Conservation (phyloP, 2,888 invertebrate species). For the Noctua comes region DNA sequence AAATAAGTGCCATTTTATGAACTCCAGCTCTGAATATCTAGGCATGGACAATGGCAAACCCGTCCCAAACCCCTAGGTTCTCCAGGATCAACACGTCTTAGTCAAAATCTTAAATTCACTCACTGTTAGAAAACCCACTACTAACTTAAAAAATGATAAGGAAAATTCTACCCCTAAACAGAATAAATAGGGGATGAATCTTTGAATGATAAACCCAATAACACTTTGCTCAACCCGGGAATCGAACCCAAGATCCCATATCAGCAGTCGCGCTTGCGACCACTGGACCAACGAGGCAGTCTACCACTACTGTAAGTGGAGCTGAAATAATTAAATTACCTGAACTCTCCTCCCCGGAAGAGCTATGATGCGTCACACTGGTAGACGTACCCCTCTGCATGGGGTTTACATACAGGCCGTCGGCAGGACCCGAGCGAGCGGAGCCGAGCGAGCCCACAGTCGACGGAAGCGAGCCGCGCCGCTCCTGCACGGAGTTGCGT, state of each 20-base stretch:
- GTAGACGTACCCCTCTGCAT: conserved; percentile 90
- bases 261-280: no score
- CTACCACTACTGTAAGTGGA: not conserved
- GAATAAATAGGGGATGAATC: not conserved
- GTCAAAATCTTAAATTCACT: no score
- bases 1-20: not conserved
- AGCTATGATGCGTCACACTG: conserved; percentile 80
- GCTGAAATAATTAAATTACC: conserved; percentile 69
- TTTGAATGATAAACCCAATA: no score
- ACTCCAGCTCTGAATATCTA: not conserved
- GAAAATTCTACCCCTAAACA: not conserved
- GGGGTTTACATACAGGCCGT: conserved; percentile 96
- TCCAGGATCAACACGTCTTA: no score
- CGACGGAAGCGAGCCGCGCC: conserved; percentile 83
- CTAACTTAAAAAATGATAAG: not conserved
- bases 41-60: no score
- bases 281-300: no score
- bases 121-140: no score
- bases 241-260: no score
- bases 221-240: no score
- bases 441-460: conserved; percentile 84
- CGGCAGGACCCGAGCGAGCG: conserved; percentile 90
- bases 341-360: conserved; percentile 87
- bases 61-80: no score
- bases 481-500: conserved; percentile 78